These are phyloP conservation scores for Disparrhopalites patrizii DNA, from an alignment of 2,888 invertebrate species.

Conservation along the genomic window DNA sequence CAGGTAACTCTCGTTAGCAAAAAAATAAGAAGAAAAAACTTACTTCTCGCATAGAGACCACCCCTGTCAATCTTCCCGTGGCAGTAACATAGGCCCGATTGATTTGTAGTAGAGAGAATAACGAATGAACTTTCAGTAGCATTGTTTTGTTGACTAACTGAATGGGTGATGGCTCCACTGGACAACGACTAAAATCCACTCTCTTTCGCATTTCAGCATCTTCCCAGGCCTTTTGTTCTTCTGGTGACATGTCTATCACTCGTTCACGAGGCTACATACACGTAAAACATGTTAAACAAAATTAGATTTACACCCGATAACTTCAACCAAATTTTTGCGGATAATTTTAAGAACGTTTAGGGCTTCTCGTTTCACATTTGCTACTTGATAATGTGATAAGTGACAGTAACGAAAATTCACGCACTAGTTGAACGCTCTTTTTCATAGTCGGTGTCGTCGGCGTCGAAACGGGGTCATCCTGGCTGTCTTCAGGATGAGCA, in stretches of 20 bases:
- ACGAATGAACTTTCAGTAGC: slow-evolving; percentile 88
- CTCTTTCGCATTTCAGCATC: slow-evolving; percentile 77
- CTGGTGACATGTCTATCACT: slow-evolving; percentile 89
- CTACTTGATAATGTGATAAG: too few species aligned
- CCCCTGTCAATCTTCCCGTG: slow-evolving; percentile 88
- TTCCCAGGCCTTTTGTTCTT: slow-evolving; percentile 92
- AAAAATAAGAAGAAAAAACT: slow-evolving; percentile 33
- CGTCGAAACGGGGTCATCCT: slow-evolving; percentile 52
- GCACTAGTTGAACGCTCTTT: slow-evolving; percentile 77
- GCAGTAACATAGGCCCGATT: slow-evolving; percentile 97
- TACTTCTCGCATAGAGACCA: slow-evolving; percentile 92
- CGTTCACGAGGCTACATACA: slow-evolving; percentile 69
- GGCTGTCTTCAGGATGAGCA: slow-evolving; percentile 62
- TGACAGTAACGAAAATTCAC: too few species aligned
- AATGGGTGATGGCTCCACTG: slow-evolving; percentile 96
- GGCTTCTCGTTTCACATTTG: too few species aligned
- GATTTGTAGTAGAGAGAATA: slow-evolving; percentile 97
- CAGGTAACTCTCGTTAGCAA: background rate
- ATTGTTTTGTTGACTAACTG: slow-evolving; percentile 93
- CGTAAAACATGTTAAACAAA: background rate
- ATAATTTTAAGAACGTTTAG: too few species aligned
- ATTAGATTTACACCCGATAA: too few species aligned
- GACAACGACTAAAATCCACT: slow-evolving; percentile 71
- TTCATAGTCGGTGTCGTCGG: slow-evolving; percentile 64
- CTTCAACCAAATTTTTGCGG: too few species aligned